These are phyloP conservation scores for Microtus pennsylvanicus DNA, from an alignment of 2,113 vertebrate genomes.

Conservation along the genomic window DNA sequence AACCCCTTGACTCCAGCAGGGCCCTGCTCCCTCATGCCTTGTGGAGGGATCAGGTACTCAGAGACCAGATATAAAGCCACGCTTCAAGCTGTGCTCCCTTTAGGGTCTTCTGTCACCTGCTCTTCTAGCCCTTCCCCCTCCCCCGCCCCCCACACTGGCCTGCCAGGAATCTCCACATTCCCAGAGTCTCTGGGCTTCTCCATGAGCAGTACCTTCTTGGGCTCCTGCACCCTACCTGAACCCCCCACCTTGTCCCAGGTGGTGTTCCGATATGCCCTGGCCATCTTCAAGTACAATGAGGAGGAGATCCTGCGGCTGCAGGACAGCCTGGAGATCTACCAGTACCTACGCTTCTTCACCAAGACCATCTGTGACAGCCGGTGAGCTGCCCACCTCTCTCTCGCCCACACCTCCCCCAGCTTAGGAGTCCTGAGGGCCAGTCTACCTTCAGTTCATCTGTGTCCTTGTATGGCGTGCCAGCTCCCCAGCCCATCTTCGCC, in stretches of 20 bases:
- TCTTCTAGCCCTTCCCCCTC: too few relatives aligned
- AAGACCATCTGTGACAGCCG: slow-evolving; percentile 93
- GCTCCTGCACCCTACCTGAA: slow-evolving; percentile 3
- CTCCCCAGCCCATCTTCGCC: not conserved
- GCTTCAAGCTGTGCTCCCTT: not conserved
- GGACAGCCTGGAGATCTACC: slow-evolving; percentile 93
- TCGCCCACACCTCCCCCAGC: not conserved
- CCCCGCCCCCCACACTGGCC: not conserved
- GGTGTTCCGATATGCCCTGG: slow-evolving; percentile 95
- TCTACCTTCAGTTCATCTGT: not conserved
- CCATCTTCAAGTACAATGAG: slow-evolving; percentile 97
- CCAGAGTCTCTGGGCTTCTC: not conserved
- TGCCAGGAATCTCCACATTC: not conserved
- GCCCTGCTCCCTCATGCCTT: not conserved
- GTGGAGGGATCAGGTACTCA: not conserved
- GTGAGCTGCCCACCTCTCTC: slow-evolving; percentile 81
- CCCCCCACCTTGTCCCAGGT: slow-evolving; percentile 87
- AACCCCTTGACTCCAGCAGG: not conserved
- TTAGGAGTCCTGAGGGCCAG: too few relatives aligned
- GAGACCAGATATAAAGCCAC: not conserved
- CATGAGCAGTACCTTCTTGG: not conserved
- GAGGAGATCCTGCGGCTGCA: slow-evolving; percentile 93
- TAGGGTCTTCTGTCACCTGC: not conserved
- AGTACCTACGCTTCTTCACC: slow-evolving; percentile 95
- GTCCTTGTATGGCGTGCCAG: not conserved